phyloP scores from a whole-genome alignment of 2,113 vertebrate genomes.

The Megaptera novaeangliae region DNA sequence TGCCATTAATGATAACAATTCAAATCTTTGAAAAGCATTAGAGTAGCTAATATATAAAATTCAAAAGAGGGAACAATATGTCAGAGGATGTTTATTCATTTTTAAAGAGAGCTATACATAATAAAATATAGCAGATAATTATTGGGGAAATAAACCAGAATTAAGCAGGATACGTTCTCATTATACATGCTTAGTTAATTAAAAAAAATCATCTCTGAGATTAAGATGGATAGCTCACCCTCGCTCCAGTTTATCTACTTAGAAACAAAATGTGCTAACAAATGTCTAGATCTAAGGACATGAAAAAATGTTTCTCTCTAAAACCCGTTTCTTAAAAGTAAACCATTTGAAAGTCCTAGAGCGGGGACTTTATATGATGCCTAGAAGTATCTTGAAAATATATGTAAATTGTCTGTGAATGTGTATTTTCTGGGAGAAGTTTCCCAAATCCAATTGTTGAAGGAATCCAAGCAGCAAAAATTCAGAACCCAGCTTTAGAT shows the following conservation, averaged over 20 bases:
- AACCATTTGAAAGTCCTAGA: not conserved
- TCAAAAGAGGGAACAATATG: not conserved
- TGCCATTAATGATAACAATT: slow-evolving; percentile 26
- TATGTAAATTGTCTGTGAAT: not conserved
- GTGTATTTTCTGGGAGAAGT: not conserved
- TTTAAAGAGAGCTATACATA: slow-evolving; percentile 50
- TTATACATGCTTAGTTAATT: slow-evolving; percentile 26
- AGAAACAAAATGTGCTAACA: not conserved
- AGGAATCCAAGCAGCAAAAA: not conserved
- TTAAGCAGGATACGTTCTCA: slow-evolving; percentile 21
- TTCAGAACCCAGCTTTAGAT: not conserved
- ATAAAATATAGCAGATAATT: slow-evolving; percentile 53
- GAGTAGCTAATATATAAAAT: slow-evolving; percentile 30
- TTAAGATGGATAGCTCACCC: not conserved
- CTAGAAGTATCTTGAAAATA: not conserved
- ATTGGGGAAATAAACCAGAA: slow-evolving; percentile 44
- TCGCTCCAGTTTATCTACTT: not conserved
- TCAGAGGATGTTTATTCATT: slow-evolving; percentile 40
- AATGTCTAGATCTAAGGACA: not conserved
- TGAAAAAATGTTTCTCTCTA: not conserved
- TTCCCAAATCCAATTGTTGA: not conserved
- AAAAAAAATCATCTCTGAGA: not conserved
- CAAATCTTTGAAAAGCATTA: not conserved
- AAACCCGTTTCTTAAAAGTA: not conserved
- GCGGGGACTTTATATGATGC: not conserved